These are phyloP conservation scores for Malurus alboscapulatus DNA, from an alignment of 2,113 vertebrate species.

Conservation along the genomic window DNA sequence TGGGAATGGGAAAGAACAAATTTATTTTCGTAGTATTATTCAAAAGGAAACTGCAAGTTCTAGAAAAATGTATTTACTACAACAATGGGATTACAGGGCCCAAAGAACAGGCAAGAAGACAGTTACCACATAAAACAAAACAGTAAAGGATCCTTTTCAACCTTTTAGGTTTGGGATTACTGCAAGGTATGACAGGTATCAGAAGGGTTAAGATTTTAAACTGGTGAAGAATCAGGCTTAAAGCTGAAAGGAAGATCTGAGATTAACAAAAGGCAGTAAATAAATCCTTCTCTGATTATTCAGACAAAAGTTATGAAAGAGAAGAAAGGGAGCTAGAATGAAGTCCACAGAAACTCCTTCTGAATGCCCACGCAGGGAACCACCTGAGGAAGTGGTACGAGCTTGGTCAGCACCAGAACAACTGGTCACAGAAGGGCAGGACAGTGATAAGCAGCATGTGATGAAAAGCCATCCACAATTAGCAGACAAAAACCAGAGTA, in stretches of 20 bases:
- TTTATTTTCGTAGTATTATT: not conserved
- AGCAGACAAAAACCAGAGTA: not conserved
- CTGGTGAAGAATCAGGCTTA: not conserved
- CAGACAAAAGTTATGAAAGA: not conserved
- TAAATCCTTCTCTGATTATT: not conserved
- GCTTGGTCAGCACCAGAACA: not conserved
- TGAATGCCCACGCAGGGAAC: not conserved
- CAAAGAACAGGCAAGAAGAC: not conserved
- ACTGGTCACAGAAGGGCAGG: not conserved
- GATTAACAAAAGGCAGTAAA: not conserved
- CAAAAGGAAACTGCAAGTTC: not conserved
- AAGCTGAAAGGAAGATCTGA: not conserved
- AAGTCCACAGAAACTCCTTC: not conserved
- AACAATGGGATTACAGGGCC: not conserved
- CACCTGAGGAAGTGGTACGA: not conserved
- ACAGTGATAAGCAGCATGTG: not conserved
- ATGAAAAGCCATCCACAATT: not conserved
- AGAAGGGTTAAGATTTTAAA: not conserved
- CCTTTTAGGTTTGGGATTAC: not conserved
- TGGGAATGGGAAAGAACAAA: not conserved
- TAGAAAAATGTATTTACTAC: not conserved
- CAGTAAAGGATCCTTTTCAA: not conserved
- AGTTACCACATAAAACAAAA: not conserved
- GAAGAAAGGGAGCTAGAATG: not conserved
- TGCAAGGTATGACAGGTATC: not conserved